Percentiles rank a stretch among this genome's conserved stretches.
Conservation (phyloP, 1,140 invertebrate species). For the Nasonia giraulti region DNA sequence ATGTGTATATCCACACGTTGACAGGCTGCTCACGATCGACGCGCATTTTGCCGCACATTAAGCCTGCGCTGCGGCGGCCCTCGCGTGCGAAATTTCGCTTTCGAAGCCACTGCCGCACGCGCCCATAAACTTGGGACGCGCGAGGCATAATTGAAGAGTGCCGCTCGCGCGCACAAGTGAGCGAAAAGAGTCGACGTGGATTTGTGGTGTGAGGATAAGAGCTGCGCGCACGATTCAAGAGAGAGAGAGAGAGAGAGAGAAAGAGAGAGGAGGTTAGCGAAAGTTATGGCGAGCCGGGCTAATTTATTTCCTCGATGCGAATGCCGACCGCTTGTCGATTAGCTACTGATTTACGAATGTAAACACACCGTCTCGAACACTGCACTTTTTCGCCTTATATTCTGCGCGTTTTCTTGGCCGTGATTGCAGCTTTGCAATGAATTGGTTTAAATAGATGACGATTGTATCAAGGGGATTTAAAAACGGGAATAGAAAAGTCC, state of each 20-base stretch:
- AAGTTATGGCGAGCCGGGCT: neutral
- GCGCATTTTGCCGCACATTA: conserved; percentile 6
- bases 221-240: neutral
- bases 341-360: neutral
- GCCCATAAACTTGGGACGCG: conserved; percentile 68
- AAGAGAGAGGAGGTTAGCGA: neutral
- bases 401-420: no score
- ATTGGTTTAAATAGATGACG: no score
- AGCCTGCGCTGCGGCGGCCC: neutral
- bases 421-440: neutral
- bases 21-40: conserved; percentile 45
- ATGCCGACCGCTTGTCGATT: no score
- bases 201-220: neutral
- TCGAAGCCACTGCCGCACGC: conserved; percentile 54
- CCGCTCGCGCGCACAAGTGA: neutral
- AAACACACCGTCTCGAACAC: no score
- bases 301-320: neutral
- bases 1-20: conserved; percentile 12
- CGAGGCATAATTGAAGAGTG: conserved; percentile 62
- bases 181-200: conserved; percentile 1
- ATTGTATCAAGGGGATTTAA: no score
- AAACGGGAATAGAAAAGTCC: no score
- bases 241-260: neutral
- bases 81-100: conserved; percentile 48
- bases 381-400: no score